These are phyloP conservation scores for Chrosomus eos DNA, from an alignment of 2,797 vertebrate genomes.

Conservation along the genomic window DNA sequence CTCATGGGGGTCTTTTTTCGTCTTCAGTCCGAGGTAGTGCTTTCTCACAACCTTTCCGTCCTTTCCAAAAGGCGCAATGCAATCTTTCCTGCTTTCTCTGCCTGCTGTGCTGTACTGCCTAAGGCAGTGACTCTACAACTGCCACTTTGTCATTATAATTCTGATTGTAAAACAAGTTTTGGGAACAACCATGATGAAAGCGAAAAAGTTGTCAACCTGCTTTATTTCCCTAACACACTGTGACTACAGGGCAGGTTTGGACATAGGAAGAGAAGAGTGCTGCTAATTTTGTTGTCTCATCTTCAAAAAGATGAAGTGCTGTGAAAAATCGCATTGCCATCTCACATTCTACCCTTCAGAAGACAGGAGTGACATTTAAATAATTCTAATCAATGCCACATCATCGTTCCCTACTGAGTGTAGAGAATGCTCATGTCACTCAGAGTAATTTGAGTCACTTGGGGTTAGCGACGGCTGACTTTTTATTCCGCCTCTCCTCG, in stretches of 20 bases:
- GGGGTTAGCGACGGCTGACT: conserved; percentile 25
- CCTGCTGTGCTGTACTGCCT: neutral
- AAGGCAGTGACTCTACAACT: conserved; percentile 20
- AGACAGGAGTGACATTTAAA: conserved; percentile 52
- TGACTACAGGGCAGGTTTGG: conserved; percentile 10
- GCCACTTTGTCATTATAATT: conserved; percentile 20
- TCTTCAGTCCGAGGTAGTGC: neutral
- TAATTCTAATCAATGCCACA: conserved; percentile 51
- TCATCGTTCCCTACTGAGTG: conserved; percentile 24
- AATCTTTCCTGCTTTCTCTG: neutral
- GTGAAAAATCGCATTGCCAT: conserved; percentile 33
- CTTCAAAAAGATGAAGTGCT: conserved; percentile 35
- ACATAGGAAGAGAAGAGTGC: conserved; percentile 27
- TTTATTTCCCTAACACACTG: conserved; percentile 26
- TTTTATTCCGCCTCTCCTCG: conserved; percentile 17
- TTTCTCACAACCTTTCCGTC: conserved; percentile 15
- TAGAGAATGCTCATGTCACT: conserved; percentile 42
- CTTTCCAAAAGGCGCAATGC: neutral
- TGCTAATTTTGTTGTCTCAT: conserved; percentile 39
- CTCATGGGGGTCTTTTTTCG: neutral
- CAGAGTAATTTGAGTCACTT: conserved; percentile 46
- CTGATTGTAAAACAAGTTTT: conserved; percentile 22
- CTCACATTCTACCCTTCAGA: conserved; percentile 39
- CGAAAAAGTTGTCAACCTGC: neutral
- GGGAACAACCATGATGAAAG: conserved; percentile 18